Evolutionary conservation across 2,888 invertebrate genomes (phyloP).

Genomic region (Phalera bucephala): DNA sequence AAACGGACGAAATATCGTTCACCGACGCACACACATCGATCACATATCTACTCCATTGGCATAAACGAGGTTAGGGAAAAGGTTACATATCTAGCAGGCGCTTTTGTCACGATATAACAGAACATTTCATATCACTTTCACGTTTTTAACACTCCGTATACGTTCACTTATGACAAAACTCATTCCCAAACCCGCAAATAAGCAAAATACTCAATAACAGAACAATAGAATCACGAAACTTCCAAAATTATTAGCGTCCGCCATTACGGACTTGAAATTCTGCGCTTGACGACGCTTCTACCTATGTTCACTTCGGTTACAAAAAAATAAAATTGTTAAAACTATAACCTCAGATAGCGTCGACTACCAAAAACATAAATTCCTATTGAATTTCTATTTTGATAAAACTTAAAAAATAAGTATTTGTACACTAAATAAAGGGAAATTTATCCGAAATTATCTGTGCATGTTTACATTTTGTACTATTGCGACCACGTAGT

Average conservation of each 20-base stretch:
- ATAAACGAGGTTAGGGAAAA: slow-evolving; percentile 91
- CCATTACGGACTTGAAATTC: slow-evolving; percentile 81
- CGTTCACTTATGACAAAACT: slow-evolving; percentile 63
- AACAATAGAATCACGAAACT: slow-evolving; percentile 82
- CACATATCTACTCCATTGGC: slow-evolving; percentile 89
- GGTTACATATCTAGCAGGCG: slow-evolving; percentile 85
- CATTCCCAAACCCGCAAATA: slow-evolving; percentile 61
- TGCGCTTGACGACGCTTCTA: slow-evolving; percentile 80
- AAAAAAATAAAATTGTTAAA: slow-evolving; percentile 58
- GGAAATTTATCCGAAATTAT: slow-evolving; percentile 50
- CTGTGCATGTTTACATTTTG: slow-evolving; percentile 78
- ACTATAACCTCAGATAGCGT: slow-evolving; percentile 18
- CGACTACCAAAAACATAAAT: slow-evolving; percentile 12
- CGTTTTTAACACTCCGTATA: slow-evolving; percentile 63
- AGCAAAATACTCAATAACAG: slow-evolving; percentile 67
- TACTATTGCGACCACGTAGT: slow-evolving; percentile 78
- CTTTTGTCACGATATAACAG: slow-evolving; percentile 81
- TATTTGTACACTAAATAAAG: slow-evolving; percentile 28
- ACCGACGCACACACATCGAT: slow-evolving; percentile 89
- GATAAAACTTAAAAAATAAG: slow-evolving; percentile 15
- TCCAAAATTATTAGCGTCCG: slow-evolving; percentile 82
- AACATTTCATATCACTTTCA: slow-evolving; percentile 79
- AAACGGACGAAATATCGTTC: slow-evolving; percentile 84
- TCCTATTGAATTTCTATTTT: slow-evolving; percentile 17
- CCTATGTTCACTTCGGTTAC: slow-evolving; percentile 78